Conservation (phyloP, 2,797 vertebrate genomes). For the Crax fasciolata region DNA sequence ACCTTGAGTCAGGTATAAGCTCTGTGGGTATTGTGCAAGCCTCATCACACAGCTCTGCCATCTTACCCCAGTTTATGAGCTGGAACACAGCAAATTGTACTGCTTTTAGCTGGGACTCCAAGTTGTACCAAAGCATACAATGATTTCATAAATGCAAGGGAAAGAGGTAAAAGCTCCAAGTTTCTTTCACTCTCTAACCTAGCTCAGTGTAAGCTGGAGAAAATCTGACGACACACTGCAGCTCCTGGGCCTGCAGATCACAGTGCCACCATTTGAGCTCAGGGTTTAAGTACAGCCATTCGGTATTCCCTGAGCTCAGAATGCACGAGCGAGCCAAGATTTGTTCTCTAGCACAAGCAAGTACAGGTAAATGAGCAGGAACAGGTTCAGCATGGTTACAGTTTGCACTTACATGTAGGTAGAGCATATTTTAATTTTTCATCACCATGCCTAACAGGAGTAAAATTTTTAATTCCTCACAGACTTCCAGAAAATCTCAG, state of each 20-base stretch:
- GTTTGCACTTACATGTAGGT: neutral
- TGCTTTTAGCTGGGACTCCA: constrained; percentile 40
- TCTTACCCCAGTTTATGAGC: constrained; percentile 74
- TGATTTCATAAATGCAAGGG: neutral
- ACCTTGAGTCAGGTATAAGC: constrained; percentile 21
- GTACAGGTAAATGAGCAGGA: neutral
- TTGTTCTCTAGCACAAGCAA: neutral
- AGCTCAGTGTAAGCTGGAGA: neutral
- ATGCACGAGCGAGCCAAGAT: neutral
- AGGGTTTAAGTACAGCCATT: neutral
- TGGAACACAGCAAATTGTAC: constrained; percentile 70
- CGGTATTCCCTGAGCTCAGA: neutral
- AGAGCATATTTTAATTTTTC: neutral
- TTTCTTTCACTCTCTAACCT: neutral
- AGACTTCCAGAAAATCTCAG: neutral
- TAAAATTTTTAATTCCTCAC: neutral
- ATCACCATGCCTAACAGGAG: neutral
- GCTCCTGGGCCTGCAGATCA: neutral
- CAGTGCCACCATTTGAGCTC: neutral
- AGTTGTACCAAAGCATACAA: neutral
- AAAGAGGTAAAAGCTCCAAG: neutral
- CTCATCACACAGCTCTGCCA: constrained; percentile 63
- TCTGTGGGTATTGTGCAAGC: constrained; percentile 54
- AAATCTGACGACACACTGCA: neutral
- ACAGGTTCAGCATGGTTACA: neutral